A percentile compares a stretch with the other conserved stretches of the same genome.
These are phyloP conservation scores for Delia radicum DNA, from an alignment of 1,140 invertebrate genomes.

Conservation along the genomic window DNA sequence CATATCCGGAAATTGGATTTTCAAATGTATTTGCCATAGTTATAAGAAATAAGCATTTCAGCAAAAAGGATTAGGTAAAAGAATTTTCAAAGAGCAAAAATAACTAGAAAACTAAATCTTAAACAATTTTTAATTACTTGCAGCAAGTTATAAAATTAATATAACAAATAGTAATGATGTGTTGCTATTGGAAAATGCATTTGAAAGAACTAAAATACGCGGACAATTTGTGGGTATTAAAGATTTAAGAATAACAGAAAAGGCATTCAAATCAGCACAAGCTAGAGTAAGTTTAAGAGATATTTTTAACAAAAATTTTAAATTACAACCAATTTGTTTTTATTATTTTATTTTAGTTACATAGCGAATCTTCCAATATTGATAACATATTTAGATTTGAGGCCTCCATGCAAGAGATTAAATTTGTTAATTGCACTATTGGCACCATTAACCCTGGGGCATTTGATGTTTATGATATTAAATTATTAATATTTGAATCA, in stretches of 20 bases:
- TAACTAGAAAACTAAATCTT: too few relatives aligned
- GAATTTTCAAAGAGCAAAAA: too few relatives aligned
- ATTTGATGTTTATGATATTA: conserved; percentile 48
- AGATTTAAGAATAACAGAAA: conserved; percentile 35
- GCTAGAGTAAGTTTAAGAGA: conserved; percentile 45
- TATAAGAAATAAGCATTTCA: conserved; percentile 33
- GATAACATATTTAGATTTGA: conserved; percentile 38
- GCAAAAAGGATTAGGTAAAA: conserved; percentile 34
- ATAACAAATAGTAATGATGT: conserved; percentile 36
- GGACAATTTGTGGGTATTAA: conserved; percentile 35
- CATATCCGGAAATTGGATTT: conserved; percentile 46
- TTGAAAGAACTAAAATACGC: conserved; percentile 39
- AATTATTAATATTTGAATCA: conserved; percentile 37
- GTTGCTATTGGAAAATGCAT: conserved; percentile 38
- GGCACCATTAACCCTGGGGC: conserved; percentile 34
- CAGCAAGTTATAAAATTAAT: conserved; percentile 39
- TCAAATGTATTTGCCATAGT: conserved; percentile 32
- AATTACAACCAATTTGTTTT: background rate
- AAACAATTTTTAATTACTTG: background rate
- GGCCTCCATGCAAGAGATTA: conserved; percentile 42
- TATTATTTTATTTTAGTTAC: conserved; percentile 30
- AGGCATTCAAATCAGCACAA: conserved; percentile 37
- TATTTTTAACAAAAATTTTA: background rate
- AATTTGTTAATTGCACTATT: conserved; percentile 38
- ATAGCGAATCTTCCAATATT: conserved; percentile 36